Percentiles rank a stretch among this genome's conserved stretches.
These are phyloP conservation scores for Chloebia gouldiae DNA, from an alignment of 2,113 vertebrate genomes.

Conservation along the genomic window DNA sequence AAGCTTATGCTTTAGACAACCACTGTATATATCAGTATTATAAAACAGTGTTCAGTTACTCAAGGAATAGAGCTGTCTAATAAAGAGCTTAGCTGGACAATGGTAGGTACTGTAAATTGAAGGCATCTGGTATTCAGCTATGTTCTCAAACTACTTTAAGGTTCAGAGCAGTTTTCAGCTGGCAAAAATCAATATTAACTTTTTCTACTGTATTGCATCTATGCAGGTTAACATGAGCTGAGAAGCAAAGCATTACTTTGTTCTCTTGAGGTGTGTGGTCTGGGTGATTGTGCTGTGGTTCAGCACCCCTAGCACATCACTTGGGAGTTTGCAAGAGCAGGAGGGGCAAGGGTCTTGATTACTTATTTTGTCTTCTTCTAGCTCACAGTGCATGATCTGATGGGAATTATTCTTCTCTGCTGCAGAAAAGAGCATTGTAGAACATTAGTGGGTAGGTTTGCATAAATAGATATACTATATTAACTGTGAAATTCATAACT, in stretches of 20 bases:
- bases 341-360: background rate
- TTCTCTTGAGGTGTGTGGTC: background rate
- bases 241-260: background rate
- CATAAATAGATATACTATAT: conserved; percentile 17
- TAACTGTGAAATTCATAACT: conserved; percentile 21
- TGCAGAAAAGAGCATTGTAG: background rate
- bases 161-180: background rate
- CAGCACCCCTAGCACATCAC: background rate
- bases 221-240: background rate
- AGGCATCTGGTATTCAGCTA: background rate
- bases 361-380: background rate
- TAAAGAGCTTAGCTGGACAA: background rate
- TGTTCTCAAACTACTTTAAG: background rate
- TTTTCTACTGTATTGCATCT: background rate
- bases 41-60: background rate
- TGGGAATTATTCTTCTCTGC: background rate
- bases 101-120: background rate
- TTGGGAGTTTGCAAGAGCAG: background rate
- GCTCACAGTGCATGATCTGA: background rate
- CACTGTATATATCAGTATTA: background rate
- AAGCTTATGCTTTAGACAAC: background rate
- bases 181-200: background rate
- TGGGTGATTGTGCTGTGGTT: background rate
- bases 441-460: background rate
- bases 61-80: background rate